Evolutionary conservation across 2,888 invertebrate species (phyloP).

Genomic region (Phorcus lineatus): DNA sequence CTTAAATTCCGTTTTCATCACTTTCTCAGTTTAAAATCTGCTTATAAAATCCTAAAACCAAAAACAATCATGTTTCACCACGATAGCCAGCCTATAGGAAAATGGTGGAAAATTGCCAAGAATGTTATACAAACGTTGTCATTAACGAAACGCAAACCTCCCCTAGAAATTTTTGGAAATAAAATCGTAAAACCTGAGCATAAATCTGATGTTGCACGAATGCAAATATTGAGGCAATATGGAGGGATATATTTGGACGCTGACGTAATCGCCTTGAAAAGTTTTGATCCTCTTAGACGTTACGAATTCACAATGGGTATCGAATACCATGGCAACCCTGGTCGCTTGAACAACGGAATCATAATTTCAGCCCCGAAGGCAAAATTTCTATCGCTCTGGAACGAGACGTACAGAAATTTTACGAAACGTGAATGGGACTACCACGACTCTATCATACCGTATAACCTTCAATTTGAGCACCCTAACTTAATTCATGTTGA

Average conservation of each 20-base stretch:
- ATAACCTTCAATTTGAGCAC: not conserved
- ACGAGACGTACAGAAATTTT: not conserved
- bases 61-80: not conserved
- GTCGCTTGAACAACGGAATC: not conserved
- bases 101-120: not conserved
- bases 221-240: not conserved
- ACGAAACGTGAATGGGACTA: not conserved
- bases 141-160: not conserved
- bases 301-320: conserved; percentile 2
- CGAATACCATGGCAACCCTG: conserved; percentile 1
- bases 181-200: not conserved
- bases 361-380: not conserved
- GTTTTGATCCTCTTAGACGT: not conserved
- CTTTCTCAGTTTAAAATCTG: not conserved
- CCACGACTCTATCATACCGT: not conserved
- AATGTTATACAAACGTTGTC: not conserved
- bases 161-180: not conserved
- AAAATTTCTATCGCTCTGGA: not conserved
- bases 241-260: conserved; percentile 3
- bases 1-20: not conserved
- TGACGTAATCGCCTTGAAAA: conserved; percentile 15
- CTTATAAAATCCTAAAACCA: not conserved
- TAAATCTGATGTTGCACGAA: not conserved
- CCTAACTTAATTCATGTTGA: conserved; percentile 8
- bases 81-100: not conserved